A percentile compares a stretch with the other conserved stretches of the same genome.
These are phyloP conservation scores for Parnassius mnemosyne DNA, from an alignment of 2,888 invertebrate species.

Conservation along the genomic window DNA sequence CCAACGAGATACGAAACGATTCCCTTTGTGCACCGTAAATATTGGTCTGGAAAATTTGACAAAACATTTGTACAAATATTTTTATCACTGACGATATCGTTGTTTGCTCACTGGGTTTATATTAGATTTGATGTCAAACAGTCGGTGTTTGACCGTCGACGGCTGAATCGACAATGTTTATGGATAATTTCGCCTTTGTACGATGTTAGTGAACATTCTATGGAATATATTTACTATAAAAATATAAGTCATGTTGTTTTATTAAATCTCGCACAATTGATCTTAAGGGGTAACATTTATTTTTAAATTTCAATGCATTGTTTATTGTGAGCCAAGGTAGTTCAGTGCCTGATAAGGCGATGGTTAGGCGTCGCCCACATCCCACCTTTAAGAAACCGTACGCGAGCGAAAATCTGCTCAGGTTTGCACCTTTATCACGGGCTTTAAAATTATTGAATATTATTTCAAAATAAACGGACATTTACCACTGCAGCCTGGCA, in stretches of 20 bases:
- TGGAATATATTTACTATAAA: conserved; percentile 13
- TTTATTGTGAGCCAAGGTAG: too few relatives aligned
- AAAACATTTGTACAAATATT: conserved; percentile 41
- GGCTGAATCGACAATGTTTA: conserved; percentile 36
- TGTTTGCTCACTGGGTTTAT: conserved; percentile 37
- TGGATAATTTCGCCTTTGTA: conserved; percentile 34
- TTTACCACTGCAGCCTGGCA: too few relatives aligned
- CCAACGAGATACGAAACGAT: conserved; percentile 27
- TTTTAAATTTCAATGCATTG: too few relatives aligned
- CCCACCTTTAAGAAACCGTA: too few relatives aligned
- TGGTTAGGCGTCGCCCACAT: too few relatives aligned
- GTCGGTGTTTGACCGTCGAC: conserved; percentile 32
- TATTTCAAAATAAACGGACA: too few relatives aligned
- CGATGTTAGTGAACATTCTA: conserved; percentile 14
- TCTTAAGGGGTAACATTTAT: too few relatives aligned
- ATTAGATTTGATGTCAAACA: conserved; percentile 39
- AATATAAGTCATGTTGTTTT: conserved; percentile 2
- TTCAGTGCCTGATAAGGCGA: too few relatives aligned
- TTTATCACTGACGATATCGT: conserved; percentile 37
- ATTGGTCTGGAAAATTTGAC: conserved; percentile 32
- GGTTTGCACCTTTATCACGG: too few relatives aligned
- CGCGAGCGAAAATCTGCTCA: too few relatives aligned
- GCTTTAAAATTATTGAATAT: too few relatives aligned
- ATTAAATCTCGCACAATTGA: too few relatives aligned
- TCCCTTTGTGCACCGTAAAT: conserved; percentile 25